Evolutionary conservation across 2,797 vertebrate genomes (phyloP).

Genomic region (Neosilurus mollespiculum): DNA sequence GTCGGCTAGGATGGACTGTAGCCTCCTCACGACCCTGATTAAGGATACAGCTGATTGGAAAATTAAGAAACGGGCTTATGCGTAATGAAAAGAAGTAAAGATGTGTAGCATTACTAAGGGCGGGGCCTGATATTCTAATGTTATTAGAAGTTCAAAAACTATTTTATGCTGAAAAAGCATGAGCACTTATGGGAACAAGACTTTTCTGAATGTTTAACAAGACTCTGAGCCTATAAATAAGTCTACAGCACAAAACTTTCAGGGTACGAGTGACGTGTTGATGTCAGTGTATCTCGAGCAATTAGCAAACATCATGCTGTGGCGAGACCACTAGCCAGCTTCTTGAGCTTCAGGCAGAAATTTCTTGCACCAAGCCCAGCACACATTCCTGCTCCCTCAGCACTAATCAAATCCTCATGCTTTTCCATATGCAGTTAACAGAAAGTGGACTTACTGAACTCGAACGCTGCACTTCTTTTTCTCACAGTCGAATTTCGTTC

Average conservation of each 20-base stretch:
- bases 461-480: neutral
- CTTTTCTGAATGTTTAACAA: constrained; percentile 15
- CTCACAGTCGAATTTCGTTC: neutral
- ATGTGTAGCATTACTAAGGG: neutral
- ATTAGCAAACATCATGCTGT: constrained; percentile 37
- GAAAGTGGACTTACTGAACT: constrained; percentile 7
- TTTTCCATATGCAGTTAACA: constrained; percentile 55
- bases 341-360: constrained; percentile 64
- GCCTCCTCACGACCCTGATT: too few species aligned
- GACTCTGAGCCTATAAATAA: neutral
- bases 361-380: constrained; percentile 62
- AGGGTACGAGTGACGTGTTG: constrained; percentile 26
- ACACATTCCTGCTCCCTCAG: constrained; percentile 67
- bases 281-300: constrained; percentile 35
- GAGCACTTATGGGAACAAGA: neutral
- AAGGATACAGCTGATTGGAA: too few species aligned
- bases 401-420: constrained; percentile 74
- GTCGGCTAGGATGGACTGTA: too few species aligned
- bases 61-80: neutral
- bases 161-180: neutral
- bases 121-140: neutral
- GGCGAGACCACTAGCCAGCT: constrained; percentile 71
- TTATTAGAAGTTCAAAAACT: too few species aligned
- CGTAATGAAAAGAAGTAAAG: neutral
- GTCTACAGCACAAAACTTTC: neutral